These are phyloP conservation scores for Hystrix cristata DNA, from an alignment of 2,113 vertebrate genomes.

Conservation along the genomic window DNA sequence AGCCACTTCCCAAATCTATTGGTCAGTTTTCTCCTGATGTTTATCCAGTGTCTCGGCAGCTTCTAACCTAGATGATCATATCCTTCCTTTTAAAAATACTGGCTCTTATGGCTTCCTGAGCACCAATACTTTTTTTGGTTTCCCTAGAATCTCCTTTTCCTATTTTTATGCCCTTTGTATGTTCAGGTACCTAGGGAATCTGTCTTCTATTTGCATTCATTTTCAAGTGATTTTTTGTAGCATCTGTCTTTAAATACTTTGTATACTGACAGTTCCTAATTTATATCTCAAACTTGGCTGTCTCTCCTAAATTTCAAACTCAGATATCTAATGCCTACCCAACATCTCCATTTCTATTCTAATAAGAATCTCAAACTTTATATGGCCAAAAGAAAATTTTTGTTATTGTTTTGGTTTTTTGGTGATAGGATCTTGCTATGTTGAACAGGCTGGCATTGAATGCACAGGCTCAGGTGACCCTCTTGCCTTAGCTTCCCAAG, in stretches of 20 bases:
- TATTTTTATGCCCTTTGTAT: neutral
- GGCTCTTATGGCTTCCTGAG: neutral
- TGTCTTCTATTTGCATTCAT: neutral
- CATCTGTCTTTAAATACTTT: conserved; percentile 4
- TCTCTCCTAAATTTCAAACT: neutral
- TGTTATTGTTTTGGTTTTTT: neutral
- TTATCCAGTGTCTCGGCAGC: conserved; percentile 31
- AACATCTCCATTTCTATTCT: neutral
- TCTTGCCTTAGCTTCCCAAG: neutral
- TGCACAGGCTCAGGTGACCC: neutral
- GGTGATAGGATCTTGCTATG: neutral
- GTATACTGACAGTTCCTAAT: neutral
- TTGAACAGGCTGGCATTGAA: neutral
- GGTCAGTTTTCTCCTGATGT: conserved; percentile 25
- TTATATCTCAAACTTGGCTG: neutral
- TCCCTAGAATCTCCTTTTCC: conserved; percentile 7
- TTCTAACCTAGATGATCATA: conserved; percentile 27
- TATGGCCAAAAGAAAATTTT: neutral
- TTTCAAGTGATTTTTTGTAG: conserved; percentile 42
- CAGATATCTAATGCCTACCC: neutral
- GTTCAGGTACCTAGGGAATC: neutral
- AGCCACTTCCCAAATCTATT: conserved; percentile 40
- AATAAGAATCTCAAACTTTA: neutral
- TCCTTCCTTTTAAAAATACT: neutral
- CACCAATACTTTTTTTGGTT: neutral